A percentile compares a stretch with the other conserved stretches of the same genome.
Conservation (phyloP, 2,113 vertebrate species). For the Pituophis catenifer region DNA sequence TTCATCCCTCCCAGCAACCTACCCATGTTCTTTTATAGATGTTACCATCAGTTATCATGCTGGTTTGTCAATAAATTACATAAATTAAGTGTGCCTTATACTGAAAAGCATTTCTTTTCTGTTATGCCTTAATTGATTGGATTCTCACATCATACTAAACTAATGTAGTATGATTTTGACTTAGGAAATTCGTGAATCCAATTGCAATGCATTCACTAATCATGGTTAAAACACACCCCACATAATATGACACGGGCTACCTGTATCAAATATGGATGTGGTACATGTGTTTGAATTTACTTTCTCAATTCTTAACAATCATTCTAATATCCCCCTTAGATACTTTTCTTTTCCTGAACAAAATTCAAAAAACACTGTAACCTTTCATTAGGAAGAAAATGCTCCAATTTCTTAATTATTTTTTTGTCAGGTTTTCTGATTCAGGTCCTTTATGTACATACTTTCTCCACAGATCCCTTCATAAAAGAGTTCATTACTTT, state of each 20-base stretch:
- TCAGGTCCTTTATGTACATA: slow-evolving; percentile 45
- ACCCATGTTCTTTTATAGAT: background rate
- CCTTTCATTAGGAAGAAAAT: background rate
- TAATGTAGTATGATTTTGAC: background rate
- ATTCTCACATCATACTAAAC: background rate
- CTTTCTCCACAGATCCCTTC: slow-evolving; percentile 60
- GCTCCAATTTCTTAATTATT: background rate
- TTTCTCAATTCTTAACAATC: background rate
- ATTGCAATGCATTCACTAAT: background rate
- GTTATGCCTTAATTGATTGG: background rate
- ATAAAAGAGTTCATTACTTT: slow-evolving; percentile 56
- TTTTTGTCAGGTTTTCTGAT: slow-evolving; percentile 38
- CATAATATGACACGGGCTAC: background rate
- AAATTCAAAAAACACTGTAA: background rate
- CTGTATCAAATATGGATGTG: background rate
- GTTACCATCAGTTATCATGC: background rate
- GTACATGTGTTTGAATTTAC: background rate
- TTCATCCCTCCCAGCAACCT: background rate
- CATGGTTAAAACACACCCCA: background rate
- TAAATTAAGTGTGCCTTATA: background rate
- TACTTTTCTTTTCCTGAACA: background rate
- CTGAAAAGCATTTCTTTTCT: background rate
- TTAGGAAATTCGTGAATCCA: background rate
- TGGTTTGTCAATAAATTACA: background rate
- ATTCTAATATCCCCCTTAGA: background rate